Conservation (phyloP, 2,888 invertebrate species). For the Acanthococcus lagerstroemiae region DNA sequence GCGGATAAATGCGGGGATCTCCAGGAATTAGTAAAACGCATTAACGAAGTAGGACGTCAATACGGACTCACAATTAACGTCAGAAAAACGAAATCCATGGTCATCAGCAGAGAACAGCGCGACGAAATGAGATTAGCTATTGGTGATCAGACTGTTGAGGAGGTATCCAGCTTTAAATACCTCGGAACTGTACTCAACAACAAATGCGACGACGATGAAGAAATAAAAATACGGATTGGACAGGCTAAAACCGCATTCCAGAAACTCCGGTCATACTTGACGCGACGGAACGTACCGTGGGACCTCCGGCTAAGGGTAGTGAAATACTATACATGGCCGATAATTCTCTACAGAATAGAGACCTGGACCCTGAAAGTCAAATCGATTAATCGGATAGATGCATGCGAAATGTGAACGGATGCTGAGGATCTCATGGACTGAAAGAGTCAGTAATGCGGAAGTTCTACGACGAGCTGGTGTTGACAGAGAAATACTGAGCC, state of each 20-base stretch:
- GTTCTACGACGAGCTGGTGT: not conserved
- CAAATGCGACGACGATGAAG: not conserved
- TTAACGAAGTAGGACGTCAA: too few relatives aligned
- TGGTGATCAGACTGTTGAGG: not conserved
- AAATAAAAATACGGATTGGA: not conserved
- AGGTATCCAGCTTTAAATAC: not conserved
- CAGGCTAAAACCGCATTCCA: not conserved
- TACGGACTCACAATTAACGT: too few relatives aligned
- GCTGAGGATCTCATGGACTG: not conserved
- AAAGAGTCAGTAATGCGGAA: not conserved
- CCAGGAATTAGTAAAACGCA: too few relatives aligned
- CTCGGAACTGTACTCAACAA: not conserved
- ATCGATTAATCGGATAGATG: not conserved
- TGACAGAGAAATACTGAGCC: not conserved
- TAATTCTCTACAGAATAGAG: too few relatives aligned
- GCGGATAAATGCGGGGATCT: too few relatives aligned
- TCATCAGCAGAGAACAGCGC: not conserved
- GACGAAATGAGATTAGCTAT: not conserved
- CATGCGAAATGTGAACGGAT: not conserved
- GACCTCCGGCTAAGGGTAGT: not conserved
- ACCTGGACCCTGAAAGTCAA: not conserved
- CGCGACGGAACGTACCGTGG: not conserved
- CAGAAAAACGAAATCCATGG: too few relatives aligned
- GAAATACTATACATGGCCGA: not conserved
- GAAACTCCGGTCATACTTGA: not conserved